Evolutionary conservation across 2,888 invertebrate species (phyloP).

Genomic region (Branchellion lobata): DNA sequence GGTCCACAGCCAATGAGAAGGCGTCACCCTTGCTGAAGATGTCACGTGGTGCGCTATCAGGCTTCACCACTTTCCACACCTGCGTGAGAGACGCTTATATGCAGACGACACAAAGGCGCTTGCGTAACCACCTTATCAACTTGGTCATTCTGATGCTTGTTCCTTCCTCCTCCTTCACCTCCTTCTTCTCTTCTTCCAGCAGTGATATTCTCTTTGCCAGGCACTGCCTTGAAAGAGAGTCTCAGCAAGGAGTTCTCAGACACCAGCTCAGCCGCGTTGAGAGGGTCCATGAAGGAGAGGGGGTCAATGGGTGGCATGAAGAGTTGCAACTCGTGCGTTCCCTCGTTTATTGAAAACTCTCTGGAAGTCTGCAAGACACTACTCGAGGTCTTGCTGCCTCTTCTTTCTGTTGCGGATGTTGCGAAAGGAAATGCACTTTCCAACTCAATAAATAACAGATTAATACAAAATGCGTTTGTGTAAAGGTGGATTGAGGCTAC

Average conservation of each 20-base stretch:
- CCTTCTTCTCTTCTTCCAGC: not conserved
- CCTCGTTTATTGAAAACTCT: not conserved
- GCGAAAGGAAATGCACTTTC: no score
- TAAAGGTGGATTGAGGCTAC: no score
- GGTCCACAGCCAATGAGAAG: not conserved
- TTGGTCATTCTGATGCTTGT: no score
- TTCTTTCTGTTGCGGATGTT: conserved; percentile 11
- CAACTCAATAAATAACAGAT: no score
- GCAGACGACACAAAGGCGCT: no score
- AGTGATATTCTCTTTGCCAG: not conserved
- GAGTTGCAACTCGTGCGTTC: not conserved
- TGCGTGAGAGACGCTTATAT: no score
- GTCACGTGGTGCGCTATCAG: not conserved
- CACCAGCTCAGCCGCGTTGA: not conserved
- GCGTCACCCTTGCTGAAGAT: not conserved
- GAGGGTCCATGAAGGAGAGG: not conserved
- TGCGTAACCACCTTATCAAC: no score
- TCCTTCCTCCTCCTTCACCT: not conserved
- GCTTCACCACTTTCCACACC: not conserved
- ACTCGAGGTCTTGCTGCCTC: not conserved
- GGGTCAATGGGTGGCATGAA: not conserved
- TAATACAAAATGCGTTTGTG: no score
- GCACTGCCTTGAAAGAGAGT: not conserved
- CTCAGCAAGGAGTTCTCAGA: not conserved
- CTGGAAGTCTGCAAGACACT: not conserved